phyloP scores from a whole-genome alignment of 1,140 invertebrate genomes.

The Euglossa dilemma region DNA sequence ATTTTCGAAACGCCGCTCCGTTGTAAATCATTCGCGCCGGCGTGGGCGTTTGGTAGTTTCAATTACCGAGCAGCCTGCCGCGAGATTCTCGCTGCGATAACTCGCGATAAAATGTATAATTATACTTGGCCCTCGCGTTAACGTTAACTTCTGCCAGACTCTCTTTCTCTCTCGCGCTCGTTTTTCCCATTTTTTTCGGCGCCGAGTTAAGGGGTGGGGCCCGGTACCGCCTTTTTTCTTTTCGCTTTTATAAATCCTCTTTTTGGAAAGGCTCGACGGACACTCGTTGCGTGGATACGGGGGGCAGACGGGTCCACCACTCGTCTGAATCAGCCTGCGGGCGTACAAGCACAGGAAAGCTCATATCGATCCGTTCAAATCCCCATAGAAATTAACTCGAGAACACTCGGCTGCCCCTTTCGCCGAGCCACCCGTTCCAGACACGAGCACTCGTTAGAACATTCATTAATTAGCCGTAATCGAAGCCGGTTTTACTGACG shows the following conservation, averaged over 20 bases:
- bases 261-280: constrained; percentile 1
- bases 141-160: background rate
- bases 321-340: constrained; percentile 25
- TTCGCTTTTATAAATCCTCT: background rate
- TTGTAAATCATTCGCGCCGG: constrained; percentile 1
- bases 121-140: background rate
- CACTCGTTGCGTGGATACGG: constrained; percentile 3
- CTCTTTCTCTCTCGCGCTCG: too few species aligned
- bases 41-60: constrained; percentile 15
- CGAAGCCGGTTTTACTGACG: constrained; percentile 59
- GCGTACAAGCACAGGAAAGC: constrained; percentile 37
- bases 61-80: background rate
- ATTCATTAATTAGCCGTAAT: constrained; percentile 67
- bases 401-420: constrained; percentile 65
- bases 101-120: constrained; percentile 18
- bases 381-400: constrained; percentile 69
- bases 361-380: constrained; percentile 64
- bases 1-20: background rate
- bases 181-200: background rate
- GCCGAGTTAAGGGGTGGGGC: too few species aligned
- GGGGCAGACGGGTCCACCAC: constrained; percentile 6
- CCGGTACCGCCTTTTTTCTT: background rate
- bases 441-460: constrained; percentile 64
- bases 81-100: constrained; percentile 28
- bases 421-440: constrained; percentile 45